Percentiles rank a stretch among this genome's conserved stretches.
These are phyloP conservation scores for Tautogolabrus adspersus DNA, from an alignment of 2,113 vertebrate species.

Conservation along the genomic window DNA sequence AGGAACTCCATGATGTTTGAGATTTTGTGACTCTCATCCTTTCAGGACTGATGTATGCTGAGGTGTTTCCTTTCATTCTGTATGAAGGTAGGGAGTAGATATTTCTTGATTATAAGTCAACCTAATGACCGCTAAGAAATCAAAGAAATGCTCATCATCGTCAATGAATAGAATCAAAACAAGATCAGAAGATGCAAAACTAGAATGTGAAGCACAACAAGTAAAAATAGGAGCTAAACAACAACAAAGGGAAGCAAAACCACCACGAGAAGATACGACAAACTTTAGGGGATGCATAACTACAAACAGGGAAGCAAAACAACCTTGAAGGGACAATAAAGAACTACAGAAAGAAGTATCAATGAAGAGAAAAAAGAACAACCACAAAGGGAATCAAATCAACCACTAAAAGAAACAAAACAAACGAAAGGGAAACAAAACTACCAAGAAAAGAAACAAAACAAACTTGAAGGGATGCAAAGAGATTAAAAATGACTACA, in stretches of 20 bases:
- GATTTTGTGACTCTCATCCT: conserved; percentile 3
- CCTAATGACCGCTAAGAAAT: no score
- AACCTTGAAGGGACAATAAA: neutral
- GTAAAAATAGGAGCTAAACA: neutral
- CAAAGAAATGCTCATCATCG: no score
- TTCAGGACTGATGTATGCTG: neutral
- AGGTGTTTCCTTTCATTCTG: conserved; percentile 17
- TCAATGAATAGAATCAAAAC: no score
- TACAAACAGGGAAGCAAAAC: neutral
- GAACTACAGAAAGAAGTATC: neutral
- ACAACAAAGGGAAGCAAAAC: no score
- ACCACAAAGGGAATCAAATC: neutral
- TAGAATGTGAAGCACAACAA: no score
- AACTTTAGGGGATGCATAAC: neutral
- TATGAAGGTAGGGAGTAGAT: no score
- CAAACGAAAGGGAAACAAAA: neutral
- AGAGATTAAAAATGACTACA: fast-evolving
- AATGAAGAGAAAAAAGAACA: no score
- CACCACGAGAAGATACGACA: neutral
- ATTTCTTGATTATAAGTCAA: no score
- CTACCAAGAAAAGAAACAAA: neutral
- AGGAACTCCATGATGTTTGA: neutral
- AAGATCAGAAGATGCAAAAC: no score
- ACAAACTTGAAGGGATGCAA: no score
- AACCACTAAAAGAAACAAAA: fast-evolving